These are phyloP conservation scores for Podocnemis expansa DNA, from an alignment of 2,113 vertebrate species.

Conservation along the genomic window DNA sequence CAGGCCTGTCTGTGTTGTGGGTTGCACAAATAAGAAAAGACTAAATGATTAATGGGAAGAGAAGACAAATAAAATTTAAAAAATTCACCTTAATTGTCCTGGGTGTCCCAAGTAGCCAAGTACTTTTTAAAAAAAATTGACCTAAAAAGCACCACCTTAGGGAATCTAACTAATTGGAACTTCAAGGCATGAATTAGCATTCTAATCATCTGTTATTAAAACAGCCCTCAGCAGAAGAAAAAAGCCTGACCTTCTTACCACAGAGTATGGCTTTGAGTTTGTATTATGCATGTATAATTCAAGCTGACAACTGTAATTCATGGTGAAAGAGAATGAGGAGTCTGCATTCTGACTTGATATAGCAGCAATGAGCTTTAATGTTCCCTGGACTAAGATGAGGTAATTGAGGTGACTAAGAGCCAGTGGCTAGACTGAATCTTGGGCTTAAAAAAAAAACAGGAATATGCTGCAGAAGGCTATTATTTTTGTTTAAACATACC, in stretches of 20 bases:
- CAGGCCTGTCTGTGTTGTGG: constrained; percentile 18
- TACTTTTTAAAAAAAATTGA: not conserved
- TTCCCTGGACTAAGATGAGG: not conserved
- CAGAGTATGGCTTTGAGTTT: not conserved
- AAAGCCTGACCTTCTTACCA: constrained; percentile 36
- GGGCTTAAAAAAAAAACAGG: not conserved
- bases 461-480: not conserved
- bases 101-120: not conserved
- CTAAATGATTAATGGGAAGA: constrained; percentile 1
- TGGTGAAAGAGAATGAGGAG: not conserved
- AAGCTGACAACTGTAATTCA: constrained; percentile 45
- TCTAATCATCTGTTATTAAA: constrained; percentile 45
- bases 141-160: constrained; percentile 23
- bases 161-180: constrained; percentile 32
- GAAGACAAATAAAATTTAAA: constrained; percentile 4
- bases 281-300: constrained; percentile 42
- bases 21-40: constrained; percentile 46
- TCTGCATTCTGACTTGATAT: constrained; percentile 34
- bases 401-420: not conserved
- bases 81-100: constrained; percentile 23
- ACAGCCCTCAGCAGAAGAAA: constrained; percentile 31
- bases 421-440: not conserved
- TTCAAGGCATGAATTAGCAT: constrained; percentile 45
- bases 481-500: not conserved
- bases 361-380: not conserved